These are phyloP conservation scores for Drosophila athabasca DNA, from an alignment of 1,140 invertebrate genomes.

Conservation along the genomic window DNA sequence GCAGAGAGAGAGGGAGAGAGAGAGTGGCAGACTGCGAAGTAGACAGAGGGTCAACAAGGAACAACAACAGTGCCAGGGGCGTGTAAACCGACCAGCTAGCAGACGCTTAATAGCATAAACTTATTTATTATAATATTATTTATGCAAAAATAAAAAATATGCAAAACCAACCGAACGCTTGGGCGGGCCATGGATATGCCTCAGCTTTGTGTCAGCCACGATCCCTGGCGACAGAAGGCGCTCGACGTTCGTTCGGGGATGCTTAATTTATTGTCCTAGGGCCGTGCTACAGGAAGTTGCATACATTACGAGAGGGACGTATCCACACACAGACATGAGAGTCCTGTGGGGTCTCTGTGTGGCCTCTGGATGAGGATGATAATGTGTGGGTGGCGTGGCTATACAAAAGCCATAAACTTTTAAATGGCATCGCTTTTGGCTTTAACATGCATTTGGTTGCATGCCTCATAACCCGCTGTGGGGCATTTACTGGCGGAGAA, in stretches of 20 bases:
- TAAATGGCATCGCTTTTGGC: conserved; percentile 52
- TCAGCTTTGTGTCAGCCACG: conserved; percentile 17
- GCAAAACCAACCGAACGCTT: conserved; percentile 32
- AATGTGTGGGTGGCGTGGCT: conserved; percentile 4
- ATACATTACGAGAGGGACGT: conserved; percentile 59
- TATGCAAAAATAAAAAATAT: conserved; percentile 60
- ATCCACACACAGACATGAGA: neutral
- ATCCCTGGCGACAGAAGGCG: conserved; percentile 61
- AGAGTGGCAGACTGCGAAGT: too few relatives aligned
- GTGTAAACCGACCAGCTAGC: conserved; percentile 26
- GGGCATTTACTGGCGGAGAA: neutral
- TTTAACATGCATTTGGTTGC: conserved; percentile 74
- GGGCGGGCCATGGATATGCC: conserved; percentile 27
- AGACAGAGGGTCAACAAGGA: conserved; percentile 16
- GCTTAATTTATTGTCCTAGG: conserved; percentile 69
- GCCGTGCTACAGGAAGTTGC: conserved; percentile 61
- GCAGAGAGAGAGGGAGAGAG: neutral
- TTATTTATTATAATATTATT: conserved; percentile 81
- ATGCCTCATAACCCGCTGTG: conserved; percentile 14
- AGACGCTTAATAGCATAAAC: conserved; percentile 73
- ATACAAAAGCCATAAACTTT: conserved; percentile 67
- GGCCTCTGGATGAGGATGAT: conserved; percentile 8
- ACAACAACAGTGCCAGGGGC: conserved; percentile 55
- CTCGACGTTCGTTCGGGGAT: conserved; percentile 29
- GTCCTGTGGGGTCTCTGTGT: conserved; percentile 5